A percentile compares a stretch with the other conserved stretches of the same genome.
These are phyloP conservation scores for Heliornis fulica DNA, from an alignment of 2,113 vertebrate genomes.

Conservation along the genomic window DNA sequence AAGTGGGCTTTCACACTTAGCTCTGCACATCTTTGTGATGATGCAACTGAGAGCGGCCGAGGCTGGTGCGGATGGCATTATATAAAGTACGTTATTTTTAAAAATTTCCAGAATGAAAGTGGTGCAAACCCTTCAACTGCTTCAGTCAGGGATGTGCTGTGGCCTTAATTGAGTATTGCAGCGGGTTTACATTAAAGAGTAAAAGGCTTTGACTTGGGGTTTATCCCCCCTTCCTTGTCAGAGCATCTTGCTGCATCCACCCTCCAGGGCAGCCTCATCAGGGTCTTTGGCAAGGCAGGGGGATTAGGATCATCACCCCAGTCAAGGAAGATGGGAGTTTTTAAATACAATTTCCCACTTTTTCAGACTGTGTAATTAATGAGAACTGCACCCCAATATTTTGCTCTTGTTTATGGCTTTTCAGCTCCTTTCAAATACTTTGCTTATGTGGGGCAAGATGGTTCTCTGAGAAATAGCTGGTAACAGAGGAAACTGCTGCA, in stretches of 20 bases:
- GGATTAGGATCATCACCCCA: background rate
- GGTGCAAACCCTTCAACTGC: background rate
- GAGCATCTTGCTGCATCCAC: background rate
- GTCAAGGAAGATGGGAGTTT: no score
- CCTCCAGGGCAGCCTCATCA: background rate
- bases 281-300: accelerated
- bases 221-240: background rate
- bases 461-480: background rate
- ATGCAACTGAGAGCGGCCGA: background rate
- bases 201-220: background rate
- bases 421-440: background rate
- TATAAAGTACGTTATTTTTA: background rate
- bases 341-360: background rate
- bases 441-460: accelerated
- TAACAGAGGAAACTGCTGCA: background rate
- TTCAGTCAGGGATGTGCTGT: background rate
- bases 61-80: background rate
- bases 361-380: background rate
- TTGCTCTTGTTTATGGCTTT: background rate
- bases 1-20: constrained; percentile 41
- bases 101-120: background rate
- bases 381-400: background rate
- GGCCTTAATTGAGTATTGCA: background rate
- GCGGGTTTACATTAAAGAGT: background rate
- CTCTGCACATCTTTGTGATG: background rate